Percentiles rank a stretch among this genome's conserved stretches.
These are phyloP conservation scores for Steromphala cineraria DNA, from an alignment of 2,888 invertebrate genomes.

Conservation along the genomic window DNA sequence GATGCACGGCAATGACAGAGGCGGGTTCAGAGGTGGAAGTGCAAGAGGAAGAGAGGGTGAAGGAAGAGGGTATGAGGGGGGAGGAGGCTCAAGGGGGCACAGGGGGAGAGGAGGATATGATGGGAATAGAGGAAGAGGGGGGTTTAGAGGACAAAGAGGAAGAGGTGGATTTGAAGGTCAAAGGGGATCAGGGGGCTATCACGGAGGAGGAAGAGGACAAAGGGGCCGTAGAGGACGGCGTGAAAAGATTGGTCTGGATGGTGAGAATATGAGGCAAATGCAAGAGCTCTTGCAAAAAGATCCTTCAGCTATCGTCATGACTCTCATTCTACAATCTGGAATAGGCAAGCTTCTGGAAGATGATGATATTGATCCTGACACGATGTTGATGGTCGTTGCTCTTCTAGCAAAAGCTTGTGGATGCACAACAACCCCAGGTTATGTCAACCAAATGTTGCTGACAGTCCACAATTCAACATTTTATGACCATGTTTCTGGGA, in stretches of 20 bases:
- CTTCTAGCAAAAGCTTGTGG: background rate
- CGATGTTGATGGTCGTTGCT: background rate
- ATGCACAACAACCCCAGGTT: background rate
- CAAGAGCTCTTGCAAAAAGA: background rate
- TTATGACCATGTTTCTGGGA: background rate
- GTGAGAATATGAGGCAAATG: background rate
- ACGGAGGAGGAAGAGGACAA: background rate
- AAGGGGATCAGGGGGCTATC: too few relatives aligned
- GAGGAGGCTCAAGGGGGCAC: too few relatives aligned
- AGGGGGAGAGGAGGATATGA: too few relatives aligned
- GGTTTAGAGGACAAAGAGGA: too few relatives aligned
- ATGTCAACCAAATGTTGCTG: background rate
- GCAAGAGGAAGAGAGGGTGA: too few relatives aligned
- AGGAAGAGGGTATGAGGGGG: too few relatives aligned
- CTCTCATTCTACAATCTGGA: background rate
- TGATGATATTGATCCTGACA: background rate
- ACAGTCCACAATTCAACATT: background rate
- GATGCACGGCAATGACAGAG: too few relatives aligned
- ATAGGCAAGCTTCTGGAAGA: background rate
- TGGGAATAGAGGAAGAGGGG: too few relatives aligned
- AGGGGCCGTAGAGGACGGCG: background rate
- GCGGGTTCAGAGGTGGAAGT: too few relatives aligned
- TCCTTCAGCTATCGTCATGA: slow-evolving; percentile 7
- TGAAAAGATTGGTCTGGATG: background rate
- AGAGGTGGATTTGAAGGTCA: too few relatives aligned